These are phyloP conservation scores for Prionace glauca DNA, from an alignment of 2,797 vertebrate genomes.

Conservation along the genomic window DNA sequence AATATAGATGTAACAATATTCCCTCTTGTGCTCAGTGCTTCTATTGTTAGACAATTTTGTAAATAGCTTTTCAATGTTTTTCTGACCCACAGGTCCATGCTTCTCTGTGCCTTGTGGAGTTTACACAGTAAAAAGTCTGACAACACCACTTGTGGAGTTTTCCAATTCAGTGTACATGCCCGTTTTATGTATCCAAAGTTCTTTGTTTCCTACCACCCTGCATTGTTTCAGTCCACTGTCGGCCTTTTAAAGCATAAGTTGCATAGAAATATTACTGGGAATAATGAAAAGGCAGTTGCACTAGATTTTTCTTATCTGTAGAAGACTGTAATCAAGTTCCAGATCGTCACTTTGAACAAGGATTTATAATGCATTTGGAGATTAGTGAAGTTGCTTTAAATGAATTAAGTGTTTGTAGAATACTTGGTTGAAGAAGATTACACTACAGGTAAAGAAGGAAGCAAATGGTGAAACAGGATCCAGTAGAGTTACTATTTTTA, in stretches of 20 bases:
- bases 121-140: neutral
- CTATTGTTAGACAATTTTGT: neutral
- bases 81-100: neutral
- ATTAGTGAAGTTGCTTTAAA: neutral
- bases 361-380: neutral
- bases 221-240: neutral
- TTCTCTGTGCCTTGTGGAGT: neutral
- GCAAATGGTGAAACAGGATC: neutral
- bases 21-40: no score
- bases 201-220: neutral
- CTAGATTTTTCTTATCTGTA: neutral
- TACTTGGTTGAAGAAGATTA: neutral
- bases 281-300: neutral
- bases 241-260: neutral
- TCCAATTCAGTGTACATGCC: neutral
- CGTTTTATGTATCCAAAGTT: neutral
- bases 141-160: neutral
- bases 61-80: neutral
- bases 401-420: neutral
- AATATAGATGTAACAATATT: no score
- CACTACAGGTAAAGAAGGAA: neutral
- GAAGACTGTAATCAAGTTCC: neutral
- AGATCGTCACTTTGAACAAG: neutral
- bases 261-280: neutral
- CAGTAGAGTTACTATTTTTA: neutral